phyloP scores from a whole-genome alignment of 2,797 vertebrate species.

The Myotis vivesi region DNA sequence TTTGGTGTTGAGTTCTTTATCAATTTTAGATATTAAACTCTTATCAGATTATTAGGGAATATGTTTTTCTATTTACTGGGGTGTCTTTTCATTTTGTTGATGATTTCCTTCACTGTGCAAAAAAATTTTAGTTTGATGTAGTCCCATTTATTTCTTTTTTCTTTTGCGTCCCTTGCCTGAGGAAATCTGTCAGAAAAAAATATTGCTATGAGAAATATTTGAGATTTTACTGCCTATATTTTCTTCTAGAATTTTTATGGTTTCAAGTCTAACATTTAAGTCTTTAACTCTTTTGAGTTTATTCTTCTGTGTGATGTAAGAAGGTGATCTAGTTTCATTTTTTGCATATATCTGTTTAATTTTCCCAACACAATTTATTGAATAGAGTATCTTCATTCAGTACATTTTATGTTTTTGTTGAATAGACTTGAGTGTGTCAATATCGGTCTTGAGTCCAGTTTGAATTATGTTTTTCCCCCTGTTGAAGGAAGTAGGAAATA shows the following conservation, averaged over 20 bases:
- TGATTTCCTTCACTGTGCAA: not conserved
- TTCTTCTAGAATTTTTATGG: not conserved
- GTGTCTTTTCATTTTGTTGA: not conserved
- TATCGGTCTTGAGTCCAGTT: not conserved
- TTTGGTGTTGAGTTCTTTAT: not conserved
- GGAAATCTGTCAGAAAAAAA: not conserved
- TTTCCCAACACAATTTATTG: not conserved
- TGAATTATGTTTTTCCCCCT: not conserved
- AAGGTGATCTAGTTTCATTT: not conserved
- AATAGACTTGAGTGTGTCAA: not conserved
- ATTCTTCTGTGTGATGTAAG: not conserved
- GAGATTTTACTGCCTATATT: not conserved
- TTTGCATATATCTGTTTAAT: not conserved
- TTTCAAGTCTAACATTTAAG: not conserved
- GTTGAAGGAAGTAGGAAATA: not conserved
- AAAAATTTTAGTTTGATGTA: not conserved
- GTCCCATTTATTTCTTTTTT: not conserved
- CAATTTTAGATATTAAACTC: not conserved
- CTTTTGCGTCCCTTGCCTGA: not conserved
- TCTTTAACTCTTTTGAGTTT: not conserved
- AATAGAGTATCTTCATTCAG: not conserved
- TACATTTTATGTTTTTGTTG: constrained; percentile 3
- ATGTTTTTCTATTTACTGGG: not conserved
- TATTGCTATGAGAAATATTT: not conserved
- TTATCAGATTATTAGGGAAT: not conserved